Base-by-base conservation (phyloP, 1,140 invertebrate genomes). In the Drosophila tsacasi region DNA sequence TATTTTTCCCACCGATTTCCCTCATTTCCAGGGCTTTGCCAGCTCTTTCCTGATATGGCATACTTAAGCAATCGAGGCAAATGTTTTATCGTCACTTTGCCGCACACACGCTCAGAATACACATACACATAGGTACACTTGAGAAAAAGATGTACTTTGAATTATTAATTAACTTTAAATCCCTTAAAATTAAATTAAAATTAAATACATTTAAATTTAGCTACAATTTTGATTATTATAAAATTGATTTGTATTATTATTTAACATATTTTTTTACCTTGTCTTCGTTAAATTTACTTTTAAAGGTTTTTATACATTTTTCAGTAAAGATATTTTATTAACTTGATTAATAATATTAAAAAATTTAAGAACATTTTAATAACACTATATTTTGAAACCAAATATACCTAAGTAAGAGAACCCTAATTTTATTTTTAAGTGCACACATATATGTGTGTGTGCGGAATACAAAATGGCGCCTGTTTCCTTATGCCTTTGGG, bases 61-160 rank as follows among this genome's bases (percentile, higher is more conserved):
- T 87, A 90, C 84, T 87, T 87, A 90, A 75, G 84, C 81, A 90
- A 89, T 89, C 85, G 85, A 68, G 79, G 85, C 86, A 89, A 89
- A 89, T 89, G 85, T 90, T 91, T 89, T 89, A 89, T 91, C 85
- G 85, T 81, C 85, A 85, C 85, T 90, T 90, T 84, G 62, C 67
- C 81, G 81, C 78, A 79, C 81, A 84, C 69, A 74, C 46, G 57
- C 62, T 42, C 68, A 68, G 44, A 71, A 57, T 39, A 54, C 13
- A 55, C 37, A 62, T 21, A 63, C 13, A 55, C 37, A 62, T 21
- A 63, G 10, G 58, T 40, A 57, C 32, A 42, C 25, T 5, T 17
- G 1, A 2, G 12, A 6, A 32, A 52, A n/a, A 6, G n/a, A 30
- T 30, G 8, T 30, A 30, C n/a, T n/a, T n/a, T n/a, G n/a, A n/a